Evolutionary conservation across 2,888 invertebrate species (phyloP).

Genomic region (Cheiracanthium punctorium): DNA sequence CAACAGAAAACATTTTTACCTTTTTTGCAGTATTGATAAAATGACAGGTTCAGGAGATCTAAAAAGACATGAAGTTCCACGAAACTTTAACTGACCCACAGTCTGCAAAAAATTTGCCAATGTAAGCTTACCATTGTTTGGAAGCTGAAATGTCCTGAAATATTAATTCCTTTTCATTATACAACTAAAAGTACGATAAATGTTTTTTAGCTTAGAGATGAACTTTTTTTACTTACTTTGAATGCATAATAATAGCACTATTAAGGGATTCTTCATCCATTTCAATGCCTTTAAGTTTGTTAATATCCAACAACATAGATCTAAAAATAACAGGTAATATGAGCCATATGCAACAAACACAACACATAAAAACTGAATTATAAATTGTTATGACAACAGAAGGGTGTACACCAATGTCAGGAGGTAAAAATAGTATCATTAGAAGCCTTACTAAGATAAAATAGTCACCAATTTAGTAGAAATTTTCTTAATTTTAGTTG

Average conservation of each 20-base stretch:
- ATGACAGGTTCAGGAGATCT: conserved; percentile 78
- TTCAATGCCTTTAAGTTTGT: conserved; percentile 41
- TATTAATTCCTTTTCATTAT: not conserved
- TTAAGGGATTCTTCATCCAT: conserved; percentile 48
- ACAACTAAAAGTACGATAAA: not conserved
- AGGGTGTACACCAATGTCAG: too few species aligned
- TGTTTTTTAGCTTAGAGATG: not conserved
- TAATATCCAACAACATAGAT: conserved; percentile 65
- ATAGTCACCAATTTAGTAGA: too few species aligned
- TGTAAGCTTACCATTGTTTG: conserved; percentile 72
- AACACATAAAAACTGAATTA: too few species aligned
- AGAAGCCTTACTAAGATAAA: too few species aligned
- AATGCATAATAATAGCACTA: conserved; percentile 33
- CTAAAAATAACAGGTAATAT: not conserved
- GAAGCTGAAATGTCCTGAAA: conserved; percentile 76
- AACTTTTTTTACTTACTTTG: conserved; percentile 33
- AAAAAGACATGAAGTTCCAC: conserved; percentile 83
- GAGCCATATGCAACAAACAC: too few species aligned
- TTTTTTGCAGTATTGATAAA: conserved; percentile 37
- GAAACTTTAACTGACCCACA: conserved; percentile 81
- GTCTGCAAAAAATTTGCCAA: conserved; percentile 80
- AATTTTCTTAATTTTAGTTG: too few species aligned
- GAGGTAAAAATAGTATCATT: too few species aligned
- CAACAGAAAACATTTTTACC: too few species aligned
- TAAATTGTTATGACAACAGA: too few species aligned